phyloP scores from a whole-genome alignment of 2,888 invertebrate genomes.

The Hirtodrosophila histrioides region DNA sequence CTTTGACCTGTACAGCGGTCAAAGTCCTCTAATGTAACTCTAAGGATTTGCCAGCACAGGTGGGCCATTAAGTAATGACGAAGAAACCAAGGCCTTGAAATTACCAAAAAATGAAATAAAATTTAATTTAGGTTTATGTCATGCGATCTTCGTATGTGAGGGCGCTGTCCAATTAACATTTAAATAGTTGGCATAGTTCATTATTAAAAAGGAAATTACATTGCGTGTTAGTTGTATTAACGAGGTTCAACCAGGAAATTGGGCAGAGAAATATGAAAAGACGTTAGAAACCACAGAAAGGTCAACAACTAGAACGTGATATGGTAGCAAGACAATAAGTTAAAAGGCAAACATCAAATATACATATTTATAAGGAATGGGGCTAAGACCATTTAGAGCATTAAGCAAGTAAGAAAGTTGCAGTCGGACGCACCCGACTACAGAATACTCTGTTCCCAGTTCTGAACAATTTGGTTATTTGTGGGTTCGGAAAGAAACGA shows the following conservation, averaged over 20 bases:
- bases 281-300: slow-evolving; percentile 8
- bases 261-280: slow-evolving; percentile 18
- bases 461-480: too few species aligned
- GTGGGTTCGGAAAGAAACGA: too few species aligned
- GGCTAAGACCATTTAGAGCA: too few species aligned
- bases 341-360: background rate
- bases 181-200: slow-evolving; percentile 50
- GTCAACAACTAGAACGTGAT: slow-evolving; percentile 6
- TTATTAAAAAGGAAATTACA: slow-evolving; percentile 62
- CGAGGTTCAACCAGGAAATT: slow-evolving; percentile 34
- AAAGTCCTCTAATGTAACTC: slow-evolving; percentile 47
- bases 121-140: slow-evolving; percentile 26
- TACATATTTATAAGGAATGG: too few species aligned
- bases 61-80: slow-evolving; percentile 20
- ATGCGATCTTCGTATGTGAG: slow-evolving; percentile 6
- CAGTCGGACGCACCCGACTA: too few species aligned
- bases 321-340: background rate
- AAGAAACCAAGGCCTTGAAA: slow-evolving; percentile 43
- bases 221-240: slow-evolving; percentile 66
- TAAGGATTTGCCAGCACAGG: slow-evolving; percentile 25
- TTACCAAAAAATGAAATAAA: slow-evolving; percentile 16
- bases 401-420: too few species aligned
- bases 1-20: slow-evolving; percentile 17
- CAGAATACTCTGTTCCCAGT: too few species aligned
- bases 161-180: slow-evolving; percentile 60